Percentiles rank a stretch among this genome's conserved stretches.
Conservation (phyloP, 2,797 vertebrate species). For the Sebastiscus tertius region DNA sequence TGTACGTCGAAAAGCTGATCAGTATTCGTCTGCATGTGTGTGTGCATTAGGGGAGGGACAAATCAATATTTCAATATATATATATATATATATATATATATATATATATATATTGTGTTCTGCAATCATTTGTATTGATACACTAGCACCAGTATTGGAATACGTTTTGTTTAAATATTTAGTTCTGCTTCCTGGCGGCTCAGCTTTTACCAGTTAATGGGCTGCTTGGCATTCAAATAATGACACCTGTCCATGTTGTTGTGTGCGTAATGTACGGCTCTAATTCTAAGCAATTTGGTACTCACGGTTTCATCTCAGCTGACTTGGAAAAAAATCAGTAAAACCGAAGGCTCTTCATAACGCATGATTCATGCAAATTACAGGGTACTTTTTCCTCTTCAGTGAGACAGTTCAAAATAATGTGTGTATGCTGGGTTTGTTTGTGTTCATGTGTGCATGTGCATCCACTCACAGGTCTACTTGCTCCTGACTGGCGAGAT, state of each 20-base stretch:
- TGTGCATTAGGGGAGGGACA: not conserved
- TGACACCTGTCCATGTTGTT: not conserved
- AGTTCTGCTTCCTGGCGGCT: not conserved
- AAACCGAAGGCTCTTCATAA: not conserved
- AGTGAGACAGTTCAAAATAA: not conserved
- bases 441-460: not conserved
- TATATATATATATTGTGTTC: not conserved
- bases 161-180: not conserved
- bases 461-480: slow-evolving; percentile 86
- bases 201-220: not conserved
- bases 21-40: not conserved
- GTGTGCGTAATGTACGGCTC: not conserved
- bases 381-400: not conserved
- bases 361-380: not conserved
- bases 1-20: not conserved
- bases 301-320: not conserved
- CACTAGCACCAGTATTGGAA: not conserved
- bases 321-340: not conserved
- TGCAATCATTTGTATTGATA: not conserved
- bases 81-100: not conserved
- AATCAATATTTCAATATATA: slow-evolving; percentile 1
- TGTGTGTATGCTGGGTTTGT: not conserved
- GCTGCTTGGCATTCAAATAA: not conserved
- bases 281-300: not conserved
- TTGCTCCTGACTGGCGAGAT: slow-evolving; percentile 89